phyloP scores from a whole-genome alignment of 1,140 invertebrate genomes.

The Yoshiicerus persimilis region DNA sequence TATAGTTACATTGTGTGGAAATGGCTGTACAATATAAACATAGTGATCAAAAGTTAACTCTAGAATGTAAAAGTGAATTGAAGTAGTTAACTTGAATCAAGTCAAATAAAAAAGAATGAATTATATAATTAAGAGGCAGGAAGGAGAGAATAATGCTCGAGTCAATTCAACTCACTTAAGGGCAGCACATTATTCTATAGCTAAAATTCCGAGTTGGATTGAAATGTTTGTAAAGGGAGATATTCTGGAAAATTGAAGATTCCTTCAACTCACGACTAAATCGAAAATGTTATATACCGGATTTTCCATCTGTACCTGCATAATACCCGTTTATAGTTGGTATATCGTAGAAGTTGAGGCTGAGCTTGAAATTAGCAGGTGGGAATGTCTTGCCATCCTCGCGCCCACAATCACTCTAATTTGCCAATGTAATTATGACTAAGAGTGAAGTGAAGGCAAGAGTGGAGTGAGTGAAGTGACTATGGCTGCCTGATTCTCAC shows the following conservation, averaged over 20 bases:
- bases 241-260: neutral
- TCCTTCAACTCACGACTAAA: neutral
- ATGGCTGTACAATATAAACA: neutral
- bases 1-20: too few species aligned
- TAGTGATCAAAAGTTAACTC: neutral
- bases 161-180: neutral
- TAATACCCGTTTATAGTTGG: neutral
- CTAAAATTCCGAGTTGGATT: neutral
- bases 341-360: neutral
- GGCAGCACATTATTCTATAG: neutral
- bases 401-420: constrained; percentile 21
- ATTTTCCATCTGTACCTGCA: neutral
- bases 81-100: neutral
- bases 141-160: neutral
- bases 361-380: constrained; percentile 1
- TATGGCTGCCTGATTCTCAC: neutral
- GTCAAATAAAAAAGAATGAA: constrained; percentile 6
- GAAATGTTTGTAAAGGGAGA: neutral
- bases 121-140: constrained; percentile 8
- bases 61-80: neutral
- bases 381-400: constrained; percentile 2
- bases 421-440: constrained; percentile 20
- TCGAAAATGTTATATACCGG: neutral
- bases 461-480: too few species aligned
- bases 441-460: neutral